phyloP scores from a whole-genome alignment of 1,140 invertebrate species.

The Paracyclopina nana region DNA sequence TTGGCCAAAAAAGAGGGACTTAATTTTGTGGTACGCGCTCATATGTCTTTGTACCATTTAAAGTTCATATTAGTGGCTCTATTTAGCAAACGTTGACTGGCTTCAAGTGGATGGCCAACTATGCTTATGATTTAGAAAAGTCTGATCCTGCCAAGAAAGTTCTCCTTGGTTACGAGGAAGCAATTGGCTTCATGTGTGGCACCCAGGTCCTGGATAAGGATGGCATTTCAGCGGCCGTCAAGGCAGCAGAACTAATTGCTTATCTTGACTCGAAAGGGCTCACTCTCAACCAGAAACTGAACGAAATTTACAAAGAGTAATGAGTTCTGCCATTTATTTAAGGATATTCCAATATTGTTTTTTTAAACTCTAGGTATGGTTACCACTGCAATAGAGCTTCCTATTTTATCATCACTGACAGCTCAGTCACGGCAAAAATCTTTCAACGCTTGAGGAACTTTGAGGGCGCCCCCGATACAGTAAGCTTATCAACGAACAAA shows the following conservation, averaged over 20 bases:
- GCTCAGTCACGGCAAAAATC: not conserved
- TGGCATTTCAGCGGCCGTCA: slow-evolving; percentile 1
- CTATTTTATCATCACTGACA: slow-evolving; percentile 1
- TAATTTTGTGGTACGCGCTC: slow-evolving; percentile 52
- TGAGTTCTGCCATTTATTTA: too few species aligned
- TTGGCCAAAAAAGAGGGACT: slow-evolving; percentile 64
- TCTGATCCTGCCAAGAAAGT: slow-evolving; percentile 40
- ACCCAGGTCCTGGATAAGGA: slow-evolving; percentile 24
- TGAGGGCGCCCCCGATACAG: slow-evolving; percentile 1
- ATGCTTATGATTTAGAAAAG: slow-evolving; percentile 44
- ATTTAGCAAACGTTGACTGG: slow-evolving; percentile 80
- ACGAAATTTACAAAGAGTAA: slow-evolving; percentile 2
- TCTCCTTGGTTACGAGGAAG: slow-evolving; percentile 86
- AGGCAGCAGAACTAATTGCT: slow-evolving; percentile 5
- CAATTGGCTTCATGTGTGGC: slow-evolving; percentile 87
- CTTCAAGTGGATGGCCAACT: slow-evolving; percentile 99
- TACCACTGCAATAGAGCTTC: slow-evolving; percentile 4
- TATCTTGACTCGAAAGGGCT: not conserved
- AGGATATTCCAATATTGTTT: not conserved
- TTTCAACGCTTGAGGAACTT: slow-evolving; percentile 6
- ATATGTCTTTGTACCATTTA: not conserved
- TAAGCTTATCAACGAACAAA: not conserved
- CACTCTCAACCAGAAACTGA: slow-evolving; percentile 6
- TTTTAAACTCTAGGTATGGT: slow-evolving; percentile 3
- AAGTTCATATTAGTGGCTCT: slow-evolving; percentile 17